These are phyloP conservation scores for Philotrypesis tridentata DNA, from an alignment of 1,140 invertebrate species.

Conservation along the genomic window DNA sequence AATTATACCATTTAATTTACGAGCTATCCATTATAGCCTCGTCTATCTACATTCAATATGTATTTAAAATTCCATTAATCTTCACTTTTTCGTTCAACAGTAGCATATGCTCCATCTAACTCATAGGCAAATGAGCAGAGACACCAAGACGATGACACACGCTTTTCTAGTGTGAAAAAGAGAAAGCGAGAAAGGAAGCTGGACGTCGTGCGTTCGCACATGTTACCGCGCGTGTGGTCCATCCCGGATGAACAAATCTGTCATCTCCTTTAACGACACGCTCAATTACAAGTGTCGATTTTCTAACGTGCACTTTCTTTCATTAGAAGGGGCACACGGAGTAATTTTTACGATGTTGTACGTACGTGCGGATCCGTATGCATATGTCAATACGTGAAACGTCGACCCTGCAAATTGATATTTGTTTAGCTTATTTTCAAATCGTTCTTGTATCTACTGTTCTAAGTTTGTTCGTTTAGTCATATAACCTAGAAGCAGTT, in stretches of 20 bases:
- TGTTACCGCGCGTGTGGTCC: conserved; percentile 37
- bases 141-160: neutral
- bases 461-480: neutral
- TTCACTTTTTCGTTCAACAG: neutral
- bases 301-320: neutral
- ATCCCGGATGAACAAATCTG: neutral
- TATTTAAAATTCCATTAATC: neutral
- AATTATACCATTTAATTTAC: no score
- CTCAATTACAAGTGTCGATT: conserved; percentile 2
- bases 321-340: neutral
- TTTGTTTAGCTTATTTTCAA: neutral
- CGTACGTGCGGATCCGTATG: neutral
- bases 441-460: neutral
- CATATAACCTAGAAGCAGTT: neutral
- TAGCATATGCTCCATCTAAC: no score
- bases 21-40: neutral
- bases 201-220: neutral
- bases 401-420: neutral
- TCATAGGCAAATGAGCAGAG: neutral
- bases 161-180: neutral
- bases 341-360: neutral
- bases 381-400: neutral
- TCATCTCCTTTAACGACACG: conserved; percentile 5
- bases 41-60: neutral
- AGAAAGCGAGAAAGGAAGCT: neutral